A percentile compares a stretch with the other conserved stretches of the same genome.
phyloP scores from a whole-genome alignment of 2,797 vertebrate species.

The Huso huso region DNA sequence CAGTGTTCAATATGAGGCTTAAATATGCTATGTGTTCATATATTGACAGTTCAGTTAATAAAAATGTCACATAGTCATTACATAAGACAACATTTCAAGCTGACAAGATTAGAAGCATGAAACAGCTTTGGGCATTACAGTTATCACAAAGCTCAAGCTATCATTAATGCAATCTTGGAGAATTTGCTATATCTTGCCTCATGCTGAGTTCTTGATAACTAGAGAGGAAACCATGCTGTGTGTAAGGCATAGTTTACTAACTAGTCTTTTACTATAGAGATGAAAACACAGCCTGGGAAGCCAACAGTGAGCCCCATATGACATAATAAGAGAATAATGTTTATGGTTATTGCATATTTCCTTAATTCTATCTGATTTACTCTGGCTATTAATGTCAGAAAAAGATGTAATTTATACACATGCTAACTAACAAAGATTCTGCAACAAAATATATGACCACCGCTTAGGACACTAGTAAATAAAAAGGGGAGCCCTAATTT shows the following conservation, averaged over 20 bases:
- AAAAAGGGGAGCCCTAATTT: too few relatives aligned
- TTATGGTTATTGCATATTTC: too few relatives aligned
- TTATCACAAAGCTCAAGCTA: conserved; percentile 3
- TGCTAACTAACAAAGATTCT: too few relatives aligned
- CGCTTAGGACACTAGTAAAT: too few relatives aligned
- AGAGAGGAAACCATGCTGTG: conserved; percentile 4
- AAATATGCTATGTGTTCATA: not conserved
- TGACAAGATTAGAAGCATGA: conserved; percentile 5
- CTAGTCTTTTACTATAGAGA: not conserved
- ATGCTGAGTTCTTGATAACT: conserved; percentile 4
- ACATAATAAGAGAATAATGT: too few relatives aligned
- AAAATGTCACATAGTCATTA: conserved; percentile 5
- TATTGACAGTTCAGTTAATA: conserved; percentile 2
- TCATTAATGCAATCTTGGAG: conserved; percentile 5
- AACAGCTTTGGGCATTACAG: conserved; percentile 5
- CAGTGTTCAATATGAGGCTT: not conserved
- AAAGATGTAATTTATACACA: too few relatives aligned
- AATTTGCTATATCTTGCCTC: not conserved
- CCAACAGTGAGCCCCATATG: too few relatives aligned
- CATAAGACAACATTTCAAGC: conserved; percentile 4
- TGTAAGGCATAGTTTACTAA: not conserved
- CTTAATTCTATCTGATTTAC: too few relatives aligned
- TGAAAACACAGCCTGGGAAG: too few relatives aligned
- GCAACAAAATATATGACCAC: too few relatives aligned
- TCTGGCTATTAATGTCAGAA: too few relatives aligned